Base-by-base conservation (phyloP, 2,888 invertebrate genomes). In the Dastarcus helophoroides region DNA sequence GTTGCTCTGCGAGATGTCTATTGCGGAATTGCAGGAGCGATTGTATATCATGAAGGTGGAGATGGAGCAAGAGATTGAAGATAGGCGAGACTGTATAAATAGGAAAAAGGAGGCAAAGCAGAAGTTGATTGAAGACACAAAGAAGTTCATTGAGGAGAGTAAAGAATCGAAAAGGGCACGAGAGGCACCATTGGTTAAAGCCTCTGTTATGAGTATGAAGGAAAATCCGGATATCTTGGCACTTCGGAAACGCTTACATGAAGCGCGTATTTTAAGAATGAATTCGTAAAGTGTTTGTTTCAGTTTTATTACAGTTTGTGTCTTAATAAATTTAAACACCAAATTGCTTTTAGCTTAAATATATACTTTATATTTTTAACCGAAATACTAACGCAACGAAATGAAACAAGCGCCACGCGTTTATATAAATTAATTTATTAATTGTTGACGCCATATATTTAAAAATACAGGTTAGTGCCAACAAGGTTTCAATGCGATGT, bases 1-100 rank as follows among this genome's bases (percentile, higher is more conserved):
- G 1, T 57, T 74, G 7, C 45, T 76, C 14, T 70, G 71, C 51
- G 74, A 76, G 60, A 76, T 76, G 74, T 74, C 75, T 1, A 63
- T 74, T 26, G 69, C 69, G 4, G 74, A 76, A 53, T 48, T 76
- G 27, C 68, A 70, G 46, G 72, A 74, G 50, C 58, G 71, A 30
- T 46, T 75, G 17, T 50, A 43, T 29, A 45, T 63, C 13, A 54
- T 69, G 42, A 72, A 69, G 52, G 60, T 69, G 15, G 57, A 59
- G 10, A 53, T 72, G 36, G 54, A 65, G 37, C 67, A 70, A 33
- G 69, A 73, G 46, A 44, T 74, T 11, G 63, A 71, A 31, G 56
- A 47, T 25, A 69, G 71, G 44, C 64, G 55, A 37, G 51, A 52
- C 30, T 25, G 38, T n/a, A 67, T 76, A 6, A 53, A 51, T 43